Base-by-base conservation (phyloP, 1,140 invertebrate genomes). In the Oryctes rhinoceros region DNA sequence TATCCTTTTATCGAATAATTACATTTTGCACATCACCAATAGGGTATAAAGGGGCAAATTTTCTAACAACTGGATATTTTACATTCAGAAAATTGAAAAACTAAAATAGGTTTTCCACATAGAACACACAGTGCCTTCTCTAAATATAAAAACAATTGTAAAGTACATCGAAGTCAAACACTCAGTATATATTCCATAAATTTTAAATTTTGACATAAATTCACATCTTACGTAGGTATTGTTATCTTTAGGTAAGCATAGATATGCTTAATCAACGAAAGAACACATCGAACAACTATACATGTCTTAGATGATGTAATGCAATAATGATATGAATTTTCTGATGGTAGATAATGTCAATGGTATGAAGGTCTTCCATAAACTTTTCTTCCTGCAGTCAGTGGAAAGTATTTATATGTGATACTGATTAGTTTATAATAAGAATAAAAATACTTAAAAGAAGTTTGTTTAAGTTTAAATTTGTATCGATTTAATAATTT, bases 151-250 rank as follows among this genome's bases (percentile, higher is more conserved):
- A 71, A 71, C 20, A 71, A 71, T 71, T 0, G 24, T 71, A 71
- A 37, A 71, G 35, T 71, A 71, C 65, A 71, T 71, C 65, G 24
- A 71, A 35, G 20, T 71, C 65, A 71, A 71, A 71, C 65, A 71
- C 65, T 71, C 13, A 71, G 65, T 71, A 71, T 71, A 71, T 71
- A 71, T 71, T 71, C 20, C 24, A 71, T 37, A 24, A 15, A 35
- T 71, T 71, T 71, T 71, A 35, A 71, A 20, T 37, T 9, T 20
- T 71, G 65, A 71, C 65, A 71, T 71, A 35, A 71, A 71, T 35
- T 71, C 35, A 71, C 65, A 24, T 71, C 13, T 24, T 71, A 24
- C 2, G 4, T 15, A 37, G 24, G 24, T 30, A 30, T 30, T 30
- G 24, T 20, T 67, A 67, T 71, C 15, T 71, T 71, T 59, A 59